Conservation (phyloP, 2,888 invertebrate species). For the Flexamia atlantica region DNA sequence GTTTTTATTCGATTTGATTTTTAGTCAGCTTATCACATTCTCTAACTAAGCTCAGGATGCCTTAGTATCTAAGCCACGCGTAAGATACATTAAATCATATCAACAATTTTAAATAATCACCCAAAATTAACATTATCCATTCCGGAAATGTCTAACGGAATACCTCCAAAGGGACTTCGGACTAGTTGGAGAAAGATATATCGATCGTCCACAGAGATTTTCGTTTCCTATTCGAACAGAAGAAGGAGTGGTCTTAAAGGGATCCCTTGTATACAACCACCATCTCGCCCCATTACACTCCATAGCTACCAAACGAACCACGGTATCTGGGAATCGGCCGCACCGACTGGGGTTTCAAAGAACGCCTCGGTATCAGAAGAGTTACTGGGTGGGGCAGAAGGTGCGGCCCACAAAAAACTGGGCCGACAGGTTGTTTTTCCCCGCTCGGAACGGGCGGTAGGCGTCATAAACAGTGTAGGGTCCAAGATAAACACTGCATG, state of each 20-base stretch:
- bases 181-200: too few relatives aligned
- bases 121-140: too few relatives aligned
- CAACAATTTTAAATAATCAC: too few relatives aligned
- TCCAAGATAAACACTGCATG: slow-evolving; percentile 1
- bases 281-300: background rate
- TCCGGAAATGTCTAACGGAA: too few relatives aligned
- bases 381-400: background rate
- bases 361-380: slow-evolving; percentile 3
- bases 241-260: slow-evolving; percentile 8
- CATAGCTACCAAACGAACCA: background rate
- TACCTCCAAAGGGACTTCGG: too few relatives aligned
- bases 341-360: slow-evolving; percentile 22
- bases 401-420: slow-evolving; percentile 37
- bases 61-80: too few relatives aligned
- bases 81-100: too few relatives aligned
- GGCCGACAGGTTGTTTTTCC: slow-evolving; percentile 38
- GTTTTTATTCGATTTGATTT: too few relatives aligned
- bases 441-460: background rate
- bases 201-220: too few relatives aligned
- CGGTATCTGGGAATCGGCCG: background rate
- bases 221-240: background rate
- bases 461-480: slow-evolving; percentile 11
- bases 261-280: background rate
- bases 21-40: too few relatives aligned
- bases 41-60: too few relatives aligned